phyloP scores from a whole-genome alignment of 2,113 vertebrate species.

The Mirounga angustirostris region DNA sequence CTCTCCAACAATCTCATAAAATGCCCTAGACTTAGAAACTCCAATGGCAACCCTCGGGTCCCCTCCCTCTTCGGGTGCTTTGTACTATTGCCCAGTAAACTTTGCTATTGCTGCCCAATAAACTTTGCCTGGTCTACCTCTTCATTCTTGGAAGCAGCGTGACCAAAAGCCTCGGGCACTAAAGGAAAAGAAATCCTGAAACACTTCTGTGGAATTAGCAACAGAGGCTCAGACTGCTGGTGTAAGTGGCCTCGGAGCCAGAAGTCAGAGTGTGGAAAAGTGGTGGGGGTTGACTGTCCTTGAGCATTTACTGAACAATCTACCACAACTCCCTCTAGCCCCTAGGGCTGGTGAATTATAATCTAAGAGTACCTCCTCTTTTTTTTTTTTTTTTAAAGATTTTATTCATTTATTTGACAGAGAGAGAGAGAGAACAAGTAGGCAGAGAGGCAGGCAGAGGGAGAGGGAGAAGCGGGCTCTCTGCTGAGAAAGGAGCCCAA shows the following conservation, averaged over 20 bases:
- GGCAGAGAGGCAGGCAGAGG: too few relatives aligned
- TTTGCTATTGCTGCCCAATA: not conserved
- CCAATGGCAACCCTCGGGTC: not conserved
- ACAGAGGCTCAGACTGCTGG: not conserved
- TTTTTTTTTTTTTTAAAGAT: too few relatives aligned
- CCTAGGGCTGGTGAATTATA: not conserved
- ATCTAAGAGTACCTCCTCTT: not conserved
- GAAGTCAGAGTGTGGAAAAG: constrained; percentile 14
- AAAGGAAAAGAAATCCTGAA: not conserved
- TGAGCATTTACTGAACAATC: not conserved
- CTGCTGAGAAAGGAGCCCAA: too few relatives aligned
- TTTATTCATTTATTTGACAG: too few relatives aligned
- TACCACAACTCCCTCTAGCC: not conserved
- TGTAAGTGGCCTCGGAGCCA: not conserved
- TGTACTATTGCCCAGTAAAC: not conserved
- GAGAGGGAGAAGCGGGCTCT: too few relatives aligned
- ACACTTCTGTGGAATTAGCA: constrained; percentile 15
- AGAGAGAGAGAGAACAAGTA: too few relatives aligned
- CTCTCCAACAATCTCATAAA: not conserved
- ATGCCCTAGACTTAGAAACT: not conserved
- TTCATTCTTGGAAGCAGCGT: not conserved
- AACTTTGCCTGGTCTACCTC: not conserved
- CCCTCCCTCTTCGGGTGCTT: not conserved
- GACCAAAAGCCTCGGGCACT: not conserved
- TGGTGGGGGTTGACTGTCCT: not conserved